Conservation (phyloP, 1,140 invertebrate genomes). For the Uloborus diversus region DNA sequence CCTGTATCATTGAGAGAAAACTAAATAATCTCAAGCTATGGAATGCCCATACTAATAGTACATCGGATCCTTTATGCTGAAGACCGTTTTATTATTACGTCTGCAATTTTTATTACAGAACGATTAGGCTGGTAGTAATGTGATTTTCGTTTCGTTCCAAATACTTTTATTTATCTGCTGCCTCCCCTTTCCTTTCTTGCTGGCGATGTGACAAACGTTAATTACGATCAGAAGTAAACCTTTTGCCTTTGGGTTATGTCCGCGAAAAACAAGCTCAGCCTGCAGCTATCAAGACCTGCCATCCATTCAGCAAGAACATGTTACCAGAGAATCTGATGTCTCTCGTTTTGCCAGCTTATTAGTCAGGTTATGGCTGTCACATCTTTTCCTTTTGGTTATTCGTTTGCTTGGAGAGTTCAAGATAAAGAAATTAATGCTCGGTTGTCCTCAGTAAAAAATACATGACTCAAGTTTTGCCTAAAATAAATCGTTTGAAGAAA, state of each 20-base stretch:
- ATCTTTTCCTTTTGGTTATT: too few species aligned
- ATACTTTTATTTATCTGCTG: neutral
- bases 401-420: too few species aligned
- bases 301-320: neutral
- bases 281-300: constrained; percentile 18
- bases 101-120: constrained; percentile 24
- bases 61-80: neutral
- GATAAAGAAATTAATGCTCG: too few species aligned
- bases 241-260: neutral
- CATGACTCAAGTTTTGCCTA: too few species aligned
- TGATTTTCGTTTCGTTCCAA: neutral
- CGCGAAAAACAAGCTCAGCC: constrained; percentile 31
- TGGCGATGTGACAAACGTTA: constrained; percentile 37
- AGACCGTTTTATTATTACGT: constrained; percentile 23
- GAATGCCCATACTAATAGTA: constrained; percentile 39
- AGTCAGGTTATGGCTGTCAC: too few species aligned
- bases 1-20: constrained; percentile 1
- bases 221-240: constrained; percentile 34
- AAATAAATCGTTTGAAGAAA: too few species aligned
- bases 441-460: too few species aligned
- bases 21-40: constrained; percentile 24
- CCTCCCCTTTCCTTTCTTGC: neutral
- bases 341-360: too few species aligned
- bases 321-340: too few species aligned
- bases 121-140: constrained; percentile 1